phyloP scores from a whole-genome alignment of 2,888 invertebrate genomes.

The Epistrophe grossulariae region DNA sequence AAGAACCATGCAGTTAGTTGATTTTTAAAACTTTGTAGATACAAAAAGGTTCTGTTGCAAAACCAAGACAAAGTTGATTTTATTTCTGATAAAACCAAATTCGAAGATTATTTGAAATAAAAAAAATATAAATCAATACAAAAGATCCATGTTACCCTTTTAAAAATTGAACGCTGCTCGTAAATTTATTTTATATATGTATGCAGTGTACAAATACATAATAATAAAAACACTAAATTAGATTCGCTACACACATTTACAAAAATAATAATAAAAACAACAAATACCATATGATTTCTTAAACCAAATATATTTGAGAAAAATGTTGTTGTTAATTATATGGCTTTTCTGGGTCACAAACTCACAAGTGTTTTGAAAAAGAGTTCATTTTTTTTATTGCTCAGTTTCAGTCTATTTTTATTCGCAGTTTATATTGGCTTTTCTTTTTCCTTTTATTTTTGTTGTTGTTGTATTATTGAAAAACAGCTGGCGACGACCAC shows the following conservation, averaged over 20 bases:
- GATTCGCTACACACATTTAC: background rate
- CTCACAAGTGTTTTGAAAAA: slow-evolving; percentile 29
- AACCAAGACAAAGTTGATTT: too few relatives aligned
- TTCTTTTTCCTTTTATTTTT: slow-evolving; percentile 22
- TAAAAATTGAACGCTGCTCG: too few relatives aligned
- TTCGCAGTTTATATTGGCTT: slow-evolving; percentile 37
- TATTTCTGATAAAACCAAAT: too few relatives aligned
- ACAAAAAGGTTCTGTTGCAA: too few relatives aligned
- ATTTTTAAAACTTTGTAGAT: too few relatives aligned
- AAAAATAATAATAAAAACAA: background rate
- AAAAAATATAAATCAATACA: too few relatives aligned
- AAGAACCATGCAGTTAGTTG: too few relatives aligned
- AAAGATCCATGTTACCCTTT: too few relatives aligned
- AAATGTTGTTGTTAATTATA: slow-evolving; percentile 50
- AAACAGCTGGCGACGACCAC: slow-evolving; percentile 47
- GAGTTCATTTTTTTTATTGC: slow-evolving; percentile 18
- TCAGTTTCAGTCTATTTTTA: slow-evolving; percentile 39
- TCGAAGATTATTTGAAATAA: too few relatives aligned
- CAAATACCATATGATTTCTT: slow-evolving; percentile 46
- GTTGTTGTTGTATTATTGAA: slow-evolving; percentile 29
- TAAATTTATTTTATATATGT: too few relatives aligned
- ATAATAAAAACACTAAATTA: too few relatives aligned
- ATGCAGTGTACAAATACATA: too few relatives aligned
- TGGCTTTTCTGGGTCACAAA: slow-evolving; percentile 67
- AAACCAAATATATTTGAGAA: slow-evolving; percentile 47